Evolutionary conservation across 2,888 invertebrate species (phyloP), one percentile per base, ranked within the genome.

Genomic region (Xestia c-nigrum): DNA sequence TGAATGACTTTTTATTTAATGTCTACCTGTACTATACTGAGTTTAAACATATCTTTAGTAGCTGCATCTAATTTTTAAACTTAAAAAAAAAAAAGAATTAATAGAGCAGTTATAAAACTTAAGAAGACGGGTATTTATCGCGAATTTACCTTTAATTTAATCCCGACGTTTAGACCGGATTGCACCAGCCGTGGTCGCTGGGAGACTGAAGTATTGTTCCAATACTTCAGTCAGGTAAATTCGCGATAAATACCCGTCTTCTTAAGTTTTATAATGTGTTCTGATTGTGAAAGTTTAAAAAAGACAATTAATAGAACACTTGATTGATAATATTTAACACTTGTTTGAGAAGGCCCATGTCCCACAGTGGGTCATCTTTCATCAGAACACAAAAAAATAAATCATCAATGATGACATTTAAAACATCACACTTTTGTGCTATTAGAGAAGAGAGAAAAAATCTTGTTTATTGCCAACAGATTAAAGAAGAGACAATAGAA

Each of bases 401-500:
- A 12, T 46, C 10, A 47, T 12, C 2, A 61, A 21, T 55, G 2
- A 21, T 9, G 16, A 21, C 6, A 19, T 24, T 31, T 47, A 38
- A 14, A 50, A 31, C 16, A 21, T 38, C 14, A 40, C 14, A 43
- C 16, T 46, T 21, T 43, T 19, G 12, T 14, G 7, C 21, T n/a
- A 24, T 10, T 24, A 14, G 1, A 52, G 6, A 14, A 47, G 7
- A 81, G 50, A 72, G 47, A 61, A 14, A 38, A 16, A 14, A 1
- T 52, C 0, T 64, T 68, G n/a, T 79, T 14, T 72, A 63, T 75
- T 70, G 24, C 66, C 47, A 50, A 81, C 71, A 88, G 88, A 52
- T 40, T 71, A 83, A 92, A 85, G 94, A 94, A 89, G 93, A 93
- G 67, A 43, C 43, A 43, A 43, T 10, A 43, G 43, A 43, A 43